phyloP scores from a whole-genome alignment of 2,888 invertebrate species.

The Cordilura impudica region DNA sequence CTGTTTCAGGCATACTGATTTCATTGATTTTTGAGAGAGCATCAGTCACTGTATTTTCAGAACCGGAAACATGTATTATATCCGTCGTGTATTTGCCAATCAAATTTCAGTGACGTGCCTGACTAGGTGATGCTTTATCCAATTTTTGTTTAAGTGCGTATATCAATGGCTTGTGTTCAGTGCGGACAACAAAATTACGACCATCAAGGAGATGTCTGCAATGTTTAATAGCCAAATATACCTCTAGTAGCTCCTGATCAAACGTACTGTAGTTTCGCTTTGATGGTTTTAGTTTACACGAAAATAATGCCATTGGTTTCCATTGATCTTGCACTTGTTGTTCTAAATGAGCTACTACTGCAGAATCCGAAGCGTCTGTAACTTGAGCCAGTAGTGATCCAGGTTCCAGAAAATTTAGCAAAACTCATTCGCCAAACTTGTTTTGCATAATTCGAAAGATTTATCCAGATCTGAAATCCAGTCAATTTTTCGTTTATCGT shows the following conservation, averaged over 20 bases:
- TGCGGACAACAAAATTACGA: constrained; percentile 4
- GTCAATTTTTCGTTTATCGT: not conserved
- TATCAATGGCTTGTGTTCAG: constrained; percentile 24
- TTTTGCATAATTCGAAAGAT: constrained; percentile 15
- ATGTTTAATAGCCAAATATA: constrained; percentile 34
- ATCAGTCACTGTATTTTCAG: too few relatives aligned
- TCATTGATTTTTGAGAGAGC: too few relatives aligned
- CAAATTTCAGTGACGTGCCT: not conserved
- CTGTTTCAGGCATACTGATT: too few relatives aligned
- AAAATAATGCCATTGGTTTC: constrained; percentile 56
- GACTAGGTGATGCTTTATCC: constrained; percentile 17
- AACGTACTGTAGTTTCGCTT: constrained; percentile 48
- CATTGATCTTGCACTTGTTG: constrained; percentile 43
- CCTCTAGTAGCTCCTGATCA: too few relatives aligned
- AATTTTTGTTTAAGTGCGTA: constrained; percentile 10
- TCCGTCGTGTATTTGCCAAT: too few relatives aligned
- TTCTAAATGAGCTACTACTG: constrained; percentile 54
- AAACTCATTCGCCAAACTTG: too few relatives aligned
- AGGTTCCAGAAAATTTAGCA: constrained; percentile 24
- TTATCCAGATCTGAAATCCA: not conserved
- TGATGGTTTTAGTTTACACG: constrained; percentile 22
- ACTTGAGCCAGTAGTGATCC: constrained; percentile 38
- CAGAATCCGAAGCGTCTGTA: constrained; percentile 21
- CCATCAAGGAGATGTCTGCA: constrained; percentile 12
- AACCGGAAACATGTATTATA: too few relatives aligned